Conservation (phyloP, 2,797 vertebrate genomes). For the Chromobotia macracanthus region DNA sequence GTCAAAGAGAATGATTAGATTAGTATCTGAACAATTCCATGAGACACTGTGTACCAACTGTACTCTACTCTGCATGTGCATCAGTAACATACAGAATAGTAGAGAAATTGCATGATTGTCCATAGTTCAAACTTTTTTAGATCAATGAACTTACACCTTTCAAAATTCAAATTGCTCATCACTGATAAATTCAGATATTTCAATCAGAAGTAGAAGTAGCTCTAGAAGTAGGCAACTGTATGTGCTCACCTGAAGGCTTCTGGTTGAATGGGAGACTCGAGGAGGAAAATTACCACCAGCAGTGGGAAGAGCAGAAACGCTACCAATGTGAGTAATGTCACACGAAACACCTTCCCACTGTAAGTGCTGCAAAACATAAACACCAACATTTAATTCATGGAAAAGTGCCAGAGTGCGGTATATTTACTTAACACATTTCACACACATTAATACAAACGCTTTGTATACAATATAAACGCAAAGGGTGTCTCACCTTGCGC, state of each 20-base stretch:
- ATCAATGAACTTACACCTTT: too few relatives aligned
- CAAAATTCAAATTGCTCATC: too few relatives aligned
- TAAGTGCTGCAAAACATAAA: constrained; percentile 79
- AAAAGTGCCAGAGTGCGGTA: not conserved
- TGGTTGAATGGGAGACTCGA: constrained; percentile 92
- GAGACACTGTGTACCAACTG: too few relatives aligned
- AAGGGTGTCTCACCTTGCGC: constrained; percentile 66
- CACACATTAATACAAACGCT: too few relatives aligned
- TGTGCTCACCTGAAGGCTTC: constrained; percentile 83
- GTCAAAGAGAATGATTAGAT: too few relatives aligned
- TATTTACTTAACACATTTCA: not conserved
- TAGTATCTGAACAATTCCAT: too few relatives aligned
- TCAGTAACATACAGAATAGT: not conserved
- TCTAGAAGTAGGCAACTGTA: too few relatives aligned
- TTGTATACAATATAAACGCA: not conserved
- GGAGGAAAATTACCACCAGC: constrained; percentile 81
- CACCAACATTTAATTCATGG: not conserved
- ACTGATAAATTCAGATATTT: too few relatives aligned
- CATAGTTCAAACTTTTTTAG: too few relatives aligned
- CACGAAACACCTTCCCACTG: constrained; percentile 89
- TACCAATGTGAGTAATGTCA: constrained; percentile 85
- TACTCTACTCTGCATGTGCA: not conserved
- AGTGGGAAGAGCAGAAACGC: constrained; percentile 81
- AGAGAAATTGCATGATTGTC: too few relatives aligned
- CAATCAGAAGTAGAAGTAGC: too few relatives aligned